Conservation (phyloP, 2,113 vertebrate species). For the Typhlomys cinereus region DNA sequence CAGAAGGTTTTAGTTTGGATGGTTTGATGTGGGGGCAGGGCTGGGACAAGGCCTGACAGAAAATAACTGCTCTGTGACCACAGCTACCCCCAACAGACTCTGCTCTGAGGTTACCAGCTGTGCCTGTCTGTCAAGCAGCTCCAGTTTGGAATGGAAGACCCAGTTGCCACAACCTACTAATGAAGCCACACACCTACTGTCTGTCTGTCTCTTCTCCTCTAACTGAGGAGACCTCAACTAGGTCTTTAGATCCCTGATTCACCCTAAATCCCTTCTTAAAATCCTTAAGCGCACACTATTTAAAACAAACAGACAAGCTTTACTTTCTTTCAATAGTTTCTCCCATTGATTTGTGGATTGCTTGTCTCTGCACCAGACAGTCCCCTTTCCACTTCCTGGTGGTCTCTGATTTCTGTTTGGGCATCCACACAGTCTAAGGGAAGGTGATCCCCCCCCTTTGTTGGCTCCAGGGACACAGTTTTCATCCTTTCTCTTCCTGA, state of each 20-base stretch:
- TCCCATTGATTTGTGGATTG: background rate
- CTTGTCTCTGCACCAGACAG: background rate
- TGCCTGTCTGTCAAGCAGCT: background rate
- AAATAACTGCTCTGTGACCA: constrained; percentile 28
- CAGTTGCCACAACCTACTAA: constrained; percentile 28
- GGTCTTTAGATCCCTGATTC: background rate
- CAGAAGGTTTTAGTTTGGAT: constrained; percentile 21
- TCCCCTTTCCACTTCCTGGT: background rate
- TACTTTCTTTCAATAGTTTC: background rate
- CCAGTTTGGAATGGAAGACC: constrained; percentile 27
- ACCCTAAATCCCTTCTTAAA: background rate
- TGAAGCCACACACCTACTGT: background rate
- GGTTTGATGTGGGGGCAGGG: background rate
- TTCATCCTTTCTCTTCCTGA: background rate
- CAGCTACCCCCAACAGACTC: constrained; percentile 7
- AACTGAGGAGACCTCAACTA: background rate
- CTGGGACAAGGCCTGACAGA: background rate
- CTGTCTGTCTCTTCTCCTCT: background rate
- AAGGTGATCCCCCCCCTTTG: background rate
- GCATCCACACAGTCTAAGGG: background rate
- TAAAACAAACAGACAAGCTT: background rate
- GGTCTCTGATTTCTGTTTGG: background rate
- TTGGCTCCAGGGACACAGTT: background rate
- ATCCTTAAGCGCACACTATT: background rate
- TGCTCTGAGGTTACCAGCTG: constrained; percentile 37